Conservation (phyloP, 2,113 vertebrate genomes). For the Oreotrochilus melanogaster region DNA sequence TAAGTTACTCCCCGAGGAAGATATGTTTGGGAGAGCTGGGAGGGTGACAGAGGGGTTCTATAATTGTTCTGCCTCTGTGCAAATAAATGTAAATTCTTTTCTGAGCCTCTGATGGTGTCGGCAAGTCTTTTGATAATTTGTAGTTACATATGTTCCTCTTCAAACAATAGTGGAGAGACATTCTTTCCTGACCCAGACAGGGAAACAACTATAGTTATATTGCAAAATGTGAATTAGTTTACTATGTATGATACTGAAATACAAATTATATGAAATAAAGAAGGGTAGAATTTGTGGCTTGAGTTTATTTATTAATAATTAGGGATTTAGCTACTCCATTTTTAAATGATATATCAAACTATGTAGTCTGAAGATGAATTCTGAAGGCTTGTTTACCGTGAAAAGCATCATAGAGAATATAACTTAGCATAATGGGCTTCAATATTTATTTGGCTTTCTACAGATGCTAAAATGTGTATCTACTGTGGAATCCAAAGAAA, state of each 20-base stretch:
- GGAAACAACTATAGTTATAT: not conserved
- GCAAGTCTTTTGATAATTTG: not conserved
- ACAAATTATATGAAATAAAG: not conserved
- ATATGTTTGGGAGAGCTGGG: not conserved
- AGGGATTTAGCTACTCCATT: not conserved
- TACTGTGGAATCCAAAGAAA: not conserved
- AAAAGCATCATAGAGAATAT: not conserved
- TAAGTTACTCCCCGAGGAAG: not conserved
- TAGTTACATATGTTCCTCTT: not conserved
- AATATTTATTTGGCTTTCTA: not conserved
- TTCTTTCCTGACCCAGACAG: not conserved
- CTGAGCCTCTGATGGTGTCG: not conserved
- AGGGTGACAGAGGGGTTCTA: not conserved
- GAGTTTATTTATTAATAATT: not conserved
- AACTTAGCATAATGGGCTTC: not conserved
- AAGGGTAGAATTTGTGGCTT: not conserved
- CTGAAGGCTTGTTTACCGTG: not conserved
- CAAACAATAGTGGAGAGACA: not conserved
- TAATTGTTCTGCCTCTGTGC: not conserved
- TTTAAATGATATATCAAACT: not conserved
- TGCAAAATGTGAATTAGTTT: not conserved
- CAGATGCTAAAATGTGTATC: not conserved
- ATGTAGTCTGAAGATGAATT: not conserved
- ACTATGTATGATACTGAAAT: not conserved
- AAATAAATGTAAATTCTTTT: constrained; percentile 20